Evolutionary conservation across 1,140 invertebrate species (phyloP), one percentile per base, ranked within the genome.

Genomic region (Neoseiulus cucumeris): DNA sequence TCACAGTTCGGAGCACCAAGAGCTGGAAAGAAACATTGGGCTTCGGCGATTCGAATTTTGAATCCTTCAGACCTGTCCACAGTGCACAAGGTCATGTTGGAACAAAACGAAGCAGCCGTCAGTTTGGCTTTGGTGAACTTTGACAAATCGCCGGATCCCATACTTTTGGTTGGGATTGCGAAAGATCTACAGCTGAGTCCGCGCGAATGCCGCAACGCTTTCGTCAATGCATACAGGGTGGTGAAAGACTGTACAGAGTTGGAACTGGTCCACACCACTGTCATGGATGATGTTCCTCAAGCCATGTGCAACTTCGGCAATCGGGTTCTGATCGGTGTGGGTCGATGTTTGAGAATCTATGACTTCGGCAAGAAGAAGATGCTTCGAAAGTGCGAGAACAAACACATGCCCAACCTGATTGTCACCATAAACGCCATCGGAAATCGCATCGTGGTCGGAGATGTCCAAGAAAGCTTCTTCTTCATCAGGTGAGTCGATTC

Each of bases 301-400:
- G 87, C 91, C 0, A 81, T 97, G 64, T 90, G 87, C 70, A 79
- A 86, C 0, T 95, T 97, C 76, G 91, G 96, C 73, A 95, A 94
- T 0, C 80, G 87, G 67, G 81, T 95, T 1, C 74, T 98, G 1
- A 87, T 95, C 1, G 92, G 93, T 0, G 87, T 98, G 14, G 95
- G 96, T 1, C 83, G 85, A 66, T 85, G 89, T 76, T 75, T 98
- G 6, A 78, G 95, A 66, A 81, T 99, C 5, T 99, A 98, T 74
- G 95, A 98, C 71, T 83, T 97, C 72, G 96, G 95, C 44, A 94
- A 93, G 72, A 93, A 95, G 74, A 98, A 98, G 75, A 75, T 99
- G 33, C 75, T 99, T 5, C 80, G 92, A 42, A 99, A 99, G 77
- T 98, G 95, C 79, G 96, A 99, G 78, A 98, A 98, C 76, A 93